Evolutionary conservation across 2,113 vertebrate genomes (phyloP).

Genomic region (Hemiprocne comata): DNA sequence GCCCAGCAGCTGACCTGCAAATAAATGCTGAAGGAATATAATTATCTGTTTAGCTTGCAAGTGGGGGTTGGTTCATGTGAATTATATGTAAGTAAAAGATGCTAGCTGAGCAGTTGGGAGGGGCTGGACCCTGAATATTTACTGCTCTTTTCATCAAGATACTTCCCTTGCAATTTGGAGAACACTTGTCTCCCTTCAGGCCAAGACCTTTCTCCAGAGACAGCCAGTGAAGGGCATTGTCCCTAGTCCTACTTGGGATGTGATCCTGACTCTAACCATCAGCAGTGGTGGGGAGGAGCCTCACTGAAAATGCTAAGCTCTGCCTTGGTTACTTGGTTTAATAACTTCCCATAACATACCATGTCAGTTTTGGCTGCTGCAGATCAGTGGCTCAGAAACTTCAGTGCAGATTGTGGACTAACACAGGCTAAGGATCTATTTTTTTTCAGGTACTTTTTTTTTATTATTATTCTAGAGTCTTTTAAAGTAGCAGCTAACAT

Average conservation of each 20-base stretch:
- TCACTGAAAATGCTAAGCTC: neutral
- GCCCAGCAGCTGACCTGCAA: neutral
- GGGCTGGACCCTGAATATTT: neutral
- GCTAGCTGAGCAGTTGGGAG: neutral
- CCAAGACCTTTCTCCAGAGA: neutral
- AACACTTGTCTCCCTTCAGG: neutral
- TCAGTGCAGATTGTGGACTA: neutral
- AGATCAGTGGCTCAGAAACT: neutral
- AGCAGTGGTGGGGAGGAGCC: neutral
- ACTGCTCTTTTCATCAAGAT: neutral
- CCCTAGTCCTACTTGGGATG: neutral
- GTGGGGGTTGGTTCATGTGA: neutral
- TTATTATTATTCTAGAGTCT: neutral
- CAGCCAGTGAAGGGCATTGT: neutral
- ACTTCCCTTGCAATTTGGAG: neutral
- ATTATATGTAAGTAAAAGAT: neutral
- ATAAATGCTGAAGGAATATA: neutral
- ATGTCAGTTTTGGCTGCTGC: neutral
- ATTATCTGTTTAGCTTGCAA: neutral
- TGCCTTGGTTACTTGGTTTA: neutral
- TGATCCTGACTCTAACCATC: neutral
- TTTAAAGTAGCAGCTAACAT: neutral
- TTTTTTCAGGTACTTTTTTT: neutral
- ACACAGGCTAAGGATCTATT: neutral
- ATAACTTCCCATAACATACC: neutral